These are phyloP conservation scores for Ophion ventricosus DNA, from an alignment of 2,888 invertebrate species.

Conservation along the genomic window DNA sequence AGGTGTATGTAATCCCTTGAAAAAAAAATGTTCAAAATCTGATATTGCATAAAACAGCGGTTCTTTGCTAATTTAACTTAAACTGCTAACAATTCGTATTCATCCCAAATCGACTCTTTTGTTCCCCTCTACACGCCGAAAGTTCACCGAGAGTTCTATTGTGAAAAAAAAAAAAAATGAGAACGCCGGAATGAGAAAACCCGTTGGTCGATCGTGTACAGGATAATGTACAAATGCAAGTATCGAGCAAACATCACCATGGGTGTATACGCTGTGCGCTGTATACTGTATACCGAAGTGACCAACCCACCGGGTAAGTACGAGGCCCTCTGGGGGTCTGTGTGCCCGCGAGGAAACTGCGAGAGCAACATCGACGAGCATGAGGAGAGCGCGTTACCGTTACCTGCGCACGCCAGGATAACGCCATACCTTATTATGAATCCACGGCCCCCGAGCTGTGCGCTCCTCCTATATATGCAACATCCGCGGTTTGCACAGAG, in stretches of 20 bases:
- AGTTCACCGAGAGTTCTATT: not conserved
- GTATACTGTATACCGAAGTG: constrained; percentile 25
- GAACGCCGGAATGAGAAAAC: not conserved
- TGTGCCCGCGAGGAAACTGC: constrained; percentile 56
- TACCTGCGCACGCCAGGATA: constrained; percentile 61
- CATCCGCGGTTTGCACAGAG: constrained; percentile 17
- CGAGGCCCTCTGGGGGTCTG: constrained; percentile 39
- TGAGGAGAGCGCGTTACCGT: constrained; percentile 60
- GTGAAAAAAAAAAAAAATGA: not conserved
- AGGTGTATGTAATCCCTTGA: too few species aligned
- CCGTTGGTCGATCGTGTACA: not conserved
- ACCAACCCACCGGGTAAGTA: constrained; percentile 47
- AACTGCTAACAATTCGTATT: not conserved
- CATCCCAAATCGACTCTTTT: not conserved
- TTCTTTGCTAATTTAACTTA: not conserved
- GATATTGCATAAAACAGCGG: too few species aligned
- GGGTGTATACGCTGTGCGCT: constrained; percentile 5
- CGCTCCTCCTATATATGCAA: constrained; percentile 44
- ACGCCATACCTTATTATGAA: constrained; percentile 61
- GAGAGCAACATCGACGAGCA: constrained; percentile 2
- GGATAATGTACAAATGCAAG: constrained; percentile 14
- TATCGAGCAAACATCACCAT: constrained; percentile 27
- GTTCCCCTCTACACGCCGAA: not conserved
- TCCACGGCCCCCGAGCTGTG: constrained; percentile 40
- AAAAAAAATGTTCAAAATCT: too few species aligned